Conservation (phyloP, 2,888 invertebrate genomes). For the Endotricha flammealis region DNA sequence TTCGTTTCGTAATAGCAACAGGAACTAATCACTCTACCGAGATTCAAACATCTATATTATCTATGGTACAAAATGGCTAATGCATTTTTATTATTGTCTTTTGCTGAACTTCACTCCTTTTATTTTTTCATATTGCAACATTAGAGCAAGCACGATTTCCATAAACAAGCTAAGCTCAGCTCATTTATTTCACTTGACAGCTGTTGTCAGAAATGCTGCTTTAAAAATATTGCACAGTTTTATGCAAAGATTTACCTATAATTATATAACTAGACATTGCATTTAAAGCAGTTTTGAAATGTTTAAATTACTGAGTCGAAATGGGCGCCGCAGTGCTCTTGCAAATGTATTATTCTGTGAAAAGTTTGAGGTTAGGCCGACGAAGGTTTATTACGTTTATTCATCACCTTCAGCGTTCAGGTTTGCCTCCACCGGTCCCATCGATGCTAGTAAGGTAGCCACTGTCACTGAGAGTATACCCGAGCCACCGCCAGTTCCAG, state of each 20-base stretch:
- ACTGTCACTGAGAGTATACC: conserved; percentile 56
- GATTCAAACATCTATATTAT: too few species aligned
- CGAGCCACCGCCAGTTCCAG: conserved; percentile 67
- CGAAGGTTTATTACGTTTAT: conserved; percentile 63
- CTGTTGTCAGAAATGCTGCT: background rate
- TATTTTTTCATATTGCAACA: too few species aligned
- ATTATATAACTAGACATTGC: conserved; percentile 9
- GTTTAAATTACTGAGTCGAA: conserved; percentile 65
- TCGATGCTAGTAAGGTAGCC: conserved; percentile 42
- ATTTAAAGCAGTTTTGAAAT: conserved; percentile 31
- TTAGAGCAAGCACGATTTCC: too few species aligned
- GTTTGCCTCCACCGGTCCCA: conserved; percentile 49
- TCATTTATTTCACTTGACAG: too few species aligned
- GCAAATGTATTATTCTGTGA: conserved; percentile 51
- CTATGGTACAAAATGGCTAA: too few species aligned
- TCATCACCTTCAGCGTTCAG: conserved; percentile 55
- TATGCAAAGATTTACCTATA: background rate
- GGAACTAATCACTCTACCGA: too few species aligned
- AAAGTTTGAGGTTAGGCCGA: conserved; percentile 70
- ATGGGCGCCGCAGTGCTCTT: conserved; percentile 56
- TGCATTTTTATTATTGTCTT: too few species aligned
- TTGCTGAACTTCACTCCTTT: too few species aligned
- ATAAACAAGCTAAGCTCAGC: too few species aligned
- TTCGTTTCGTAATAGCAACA: too few species aligned
- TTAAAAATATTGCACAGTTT: conserved; percentile 24